Evolutionary conservation across 2,113 vertebrate species (phyloP).

Genomic region (Takifugu flavidus): DNA sequence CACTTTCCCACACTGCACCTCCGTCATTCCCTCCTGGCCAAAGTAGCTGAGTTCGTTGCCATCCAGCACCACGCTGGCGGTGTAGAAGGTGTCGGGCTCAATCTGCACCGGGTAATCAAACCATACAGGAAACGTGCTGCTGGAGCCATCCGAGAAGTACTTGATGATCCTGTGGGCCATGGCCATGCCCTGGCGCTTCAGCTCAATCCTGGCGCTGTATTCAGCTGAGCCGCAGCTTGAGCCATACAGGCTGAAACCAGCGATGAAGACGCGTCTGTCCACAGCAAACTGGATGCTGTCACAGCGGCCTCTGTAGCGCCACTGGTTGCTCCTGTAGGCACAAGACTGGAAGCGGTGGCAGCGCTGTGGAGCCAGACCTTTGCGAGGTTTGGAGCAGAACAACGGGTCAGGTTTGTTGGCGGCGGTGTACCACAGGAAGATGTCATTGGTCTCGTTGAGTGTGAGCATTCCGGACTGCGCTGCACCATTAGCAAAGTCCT

Average conservation of each 20-base stretch:
- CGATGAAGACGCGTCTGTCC: slow-evolving; percentile 92
- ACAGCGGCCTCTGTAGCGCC: slow-evolving; percentile 94
- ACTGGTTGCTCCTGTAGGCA: slow-evolving; percentile 97
- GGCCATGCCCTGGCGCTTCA: slow-evolving; percentile 89
- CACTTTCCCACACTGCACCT: slow-evolving; percentile 96
- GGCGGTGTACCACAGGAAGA: slow-evolving; percentile 97
- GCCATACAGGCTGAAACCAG: slow-evolving; percentile 93
- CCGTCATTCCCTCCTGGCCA: slow-evolving; percentile 97
- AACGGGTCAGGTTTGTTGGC: slow-evolving; percentile 90
- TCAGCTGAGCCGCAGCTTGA: slow-evolving; percentile 96
- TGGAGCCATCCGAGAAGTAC: slow-evolving; percentile 96
- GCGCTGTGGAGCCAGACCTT: slow-evolving; percentile 88
- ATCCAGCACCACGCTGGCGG: slow-evolving; percentile 93
- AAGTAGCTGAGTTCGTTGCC: slow-evolving; percentile 98
- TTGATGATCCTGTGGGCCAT: slow-evolving; percentile 90
- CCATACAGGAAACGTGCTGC: slow-evolving; percentile 92
- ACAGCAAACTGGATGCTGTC: slow-evolving; percentile 99
- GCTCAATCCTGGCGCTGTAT: slow-evolving; percentile 94
- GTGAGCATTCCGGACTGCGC: slow-evolving; percentile 94
- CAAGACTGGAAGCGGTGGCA: slow-evolving; percentile 98
- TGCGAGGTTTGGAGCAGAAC: slow-evolving; percentile 86
- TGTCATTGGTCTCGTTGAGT: slow-evolving; percentile 93
- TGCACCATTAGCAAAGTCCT: slow-evolving; percentile 94
- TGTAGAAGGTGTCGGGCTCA: slow-evolving; percentile 96
- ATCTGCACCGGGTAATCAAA: slow-evolving; percentile 97